phyloP scores from a whole-genome alignment of 2,797 vertebrate genomes.

The Notoglanidium macrostoma region DNA sequence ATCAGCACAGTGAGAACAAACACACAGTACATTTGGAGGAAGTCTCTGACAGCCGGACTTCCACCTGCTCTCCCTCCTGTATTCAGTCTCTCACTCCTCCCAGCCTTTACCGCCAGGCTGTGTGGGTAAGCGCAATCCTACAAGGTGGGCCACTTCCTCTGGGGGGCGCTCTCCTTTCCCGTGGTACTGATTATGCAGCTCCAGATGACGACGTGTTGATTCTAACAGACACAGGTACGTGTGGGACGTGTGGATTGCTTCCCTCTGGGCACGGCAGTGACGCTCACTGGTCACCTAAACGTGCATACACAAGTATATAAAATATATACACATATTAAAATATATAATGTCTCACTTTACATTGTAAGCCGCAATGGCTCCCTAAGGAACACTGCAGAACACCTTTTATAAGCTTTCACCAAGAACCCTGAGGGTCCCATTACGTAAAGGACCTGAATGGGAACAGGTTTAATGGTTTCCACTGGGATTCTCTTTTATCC shows the following conservation, averaged over 20 bases:
- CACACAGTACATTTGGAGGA: background rate
- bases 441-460: background rate
- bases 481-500: background rate
- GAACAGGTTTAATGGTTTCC: background rate
- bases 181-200: slow-evolving; percentile 85
- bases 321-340: background rate
- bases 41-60: background rate
- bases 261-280: slow-evolving; percentile 87
- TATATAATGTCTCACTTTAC: no score
- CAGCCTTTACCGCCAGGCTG: slow-evolving; percentile 94
- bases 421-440: background rate
- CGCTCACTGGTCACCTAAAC: slow-evolving; percentile 87
- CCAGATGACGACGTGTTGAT: slow-evolving; percentile 80
- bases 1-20: background rate
- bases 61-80: background rate
- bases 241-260: slow-evolving; percentile 85
- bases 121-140: slow-evolving; percentile 88
- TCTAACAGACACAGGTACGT: slow-evolving; percentile 88
- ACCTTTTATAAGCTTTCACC: background rate
- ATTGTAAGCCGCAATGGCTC: background rate
- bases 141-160: slow-evolving; percentile 80
- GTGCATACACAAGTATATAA: background rate
- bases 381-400: background rate
- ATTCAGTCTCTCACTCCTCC: slow-evolving; percentile 69
- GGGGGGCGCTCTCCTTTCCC: slow-evolving; percentile 77